Evolutionary conservation across 2,797 vertebrate species (phyloP), one percentile per base, ranked within the genome.

Genomic region (Echiichthys vipera): DNA sequence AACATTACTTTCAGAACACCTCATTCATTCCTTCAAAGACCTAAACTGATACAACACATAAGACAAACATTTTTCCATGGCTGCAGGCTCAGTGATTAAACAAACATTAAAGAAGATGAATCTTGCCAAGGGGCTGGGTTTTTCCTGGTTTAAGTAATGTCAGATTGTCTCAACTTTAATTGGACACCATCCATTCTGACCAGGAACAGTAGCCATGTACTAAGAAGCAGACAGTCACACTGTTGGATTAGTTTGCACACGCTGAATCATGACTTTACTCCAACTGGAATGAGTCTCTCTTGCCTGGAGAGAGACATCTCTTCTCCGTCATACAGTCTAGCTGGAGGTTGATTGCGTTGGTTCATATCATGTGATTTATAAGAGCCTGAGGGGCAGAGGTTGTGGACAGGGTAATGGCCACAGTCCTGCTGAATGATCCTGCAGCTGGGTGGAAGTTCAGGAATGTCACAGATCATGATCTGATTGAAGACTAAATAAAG

Each of bases 381-480:
- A 0, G 30, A 29, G 59, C 63, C 73, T 20, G n/a, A 45, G 49
- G 66, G 64, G 8, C 45, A 66, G 69, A 81, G 67, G 49, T 75
- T 65, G 30, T 65, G 24, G 29, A 37, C 45, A 40, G 78, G 62
- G 47, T 74, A 65, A 72, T 53, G 11, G 32, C 50, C 1, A 1
- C 20, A 10, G 42, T 56, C 29, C 58, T 67, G 18, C 51, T 80
- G 71, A 54, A 63, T 67, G 77, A 81, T 70, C 56, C 32, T 69
- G 65, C 1, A 32, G 40, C 37, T 24, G 32, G 34, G 69, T 49
- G 36, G 34, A 71, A 40, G 27, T 55, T 66, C 5, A 59, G 65
- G 74, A 77, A 81, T 79, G 66, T 36, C 27, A 20, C 64, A 42
- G 62, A 65, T 65, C 45, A 22, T 22, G 24, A 43, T 69, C 46